Conservation (phyloP, 2,888 invertebrate genomes). For the Achlya flavicornis region DNA sequence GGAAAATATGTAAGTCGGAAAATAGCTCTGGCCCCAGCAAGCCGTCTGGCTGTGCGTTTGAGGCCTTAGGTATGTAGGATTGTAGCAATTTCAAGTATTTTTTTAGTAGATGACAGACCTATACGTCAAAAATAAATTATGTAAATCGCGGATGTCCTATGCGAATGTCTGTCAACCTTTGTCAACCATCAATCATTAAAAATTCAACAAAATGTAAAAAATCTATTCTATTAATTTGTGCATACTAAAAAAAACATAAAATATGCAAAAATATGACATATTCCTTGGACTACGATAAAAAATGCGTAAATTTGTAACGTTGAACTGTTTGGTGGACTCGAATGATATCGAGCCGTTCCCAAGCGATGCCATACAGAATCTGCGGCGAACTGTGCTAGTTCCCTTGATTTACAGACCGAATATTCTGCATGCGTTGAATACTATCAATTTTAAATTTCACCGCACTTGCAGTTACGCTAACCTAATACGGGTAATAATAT, state of each 20-base stretch:
- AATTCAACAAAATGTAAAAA: neutral
- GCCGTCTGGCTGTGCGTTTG: too few relatives aligned
- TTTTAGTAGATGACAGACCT: slow-evolving; percentile 1
- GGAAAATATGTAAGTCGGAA: too few relatives aligned
- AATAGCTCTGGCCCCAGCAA: too few relatives aligned
- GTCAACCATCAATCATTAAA: neutral
- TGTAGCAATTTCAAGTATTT: too few relatives aligned
- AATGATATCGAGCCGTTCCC: slow-evolving; percentile 56
- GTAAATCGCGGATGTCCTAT: neutral
- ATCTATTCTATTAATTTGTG: neutral
- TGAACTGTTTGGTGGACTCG: slow-evolving; percentile 60
- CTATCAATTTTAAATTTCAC: slow-evolving; percentile 66
- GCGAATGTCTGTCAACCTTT: too few relatives aligned
- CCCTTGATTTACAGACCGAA: slow-evolving; percentile 56
- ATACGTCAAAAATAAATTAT: neutral
- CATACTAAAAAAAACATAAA: slow-evolving; percentile 18
- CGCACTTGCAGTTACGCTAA: slow-evolving; percentile 66
- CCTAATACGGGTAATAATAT: slow-evolving; percentile 51
- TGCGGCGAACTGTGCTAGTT: slow-evolving; percentile 58
- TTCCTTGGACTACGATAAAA: slow-evolving; percentile 49
- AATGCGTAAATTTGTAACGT: slow-evolving; percentile 67
- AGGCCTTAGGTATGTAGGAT: too few relatives aligned
- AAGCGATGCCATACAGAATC: slow-evolving; percentile 61
- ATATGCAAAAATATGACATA: slow-evolving; percentile 32
- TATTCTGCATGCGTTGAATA: slow-evolving; percentile 63